Evolutionary conservation across 1,140 invertebrate species (phyloP), one percentile per base, ranked within the genome.

Genomic region (Epicauta chinensis): DNA sequence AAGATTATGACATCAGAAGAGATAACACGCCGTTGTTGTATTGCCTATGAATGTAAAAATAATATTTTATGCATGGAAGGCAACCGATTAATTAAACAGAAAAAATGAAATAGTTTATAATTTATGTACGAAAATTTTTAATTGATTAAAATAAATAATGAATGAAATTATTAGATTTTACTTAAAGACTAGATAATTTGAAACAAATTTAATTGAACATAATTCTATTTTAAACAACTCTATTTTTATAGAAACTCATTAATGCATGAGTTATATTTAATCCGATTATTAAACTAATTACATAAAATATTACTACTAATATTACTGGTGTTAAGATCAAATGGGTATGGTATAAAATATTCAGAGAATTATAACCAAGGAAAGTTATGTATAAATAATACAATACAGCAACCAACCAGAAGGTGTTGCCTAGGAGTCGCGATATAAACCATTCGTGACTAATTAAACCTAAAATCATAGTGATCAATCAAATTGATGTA

Each of bases 341-440:
- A 64, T 94, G 80, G 0, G 93, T 93, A 61, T 89, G 91, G 60
- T 91, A 84, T 35, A 98, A 73, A 70, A 93, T 90, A 40, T 93
- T 89, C 59, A 98, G 79, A 71, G 90, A 91, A 72, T 89, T 95
- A 70, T 98, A 99, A 56, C 97, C 97, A 53, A 99, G 79, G 71
- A 98, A 98, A 39, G 95, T 97, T 56, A 98, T 97, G 67, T 98
- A 98, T 52, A 96, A 76, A 65, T 99, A 99, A 71, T 98, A 98
- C 50, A 84, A 76, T 51, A 91, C 73, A 23, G 91, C 92, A 44
- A 95, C 79, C 12, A 98, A 76, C 94, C 94, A 99, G 58, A 98
- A 82, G 1, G 91, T 84, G 71, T 99, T 98, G 14, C 93, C 93
- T 64, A 98, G 74, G 11, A 98, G 77, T 54, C 83, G 78, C 6